phyloP scores from a whole-genome alignment of 1,140 invertebrate genomes.

The Intoshia linei region DNA sequence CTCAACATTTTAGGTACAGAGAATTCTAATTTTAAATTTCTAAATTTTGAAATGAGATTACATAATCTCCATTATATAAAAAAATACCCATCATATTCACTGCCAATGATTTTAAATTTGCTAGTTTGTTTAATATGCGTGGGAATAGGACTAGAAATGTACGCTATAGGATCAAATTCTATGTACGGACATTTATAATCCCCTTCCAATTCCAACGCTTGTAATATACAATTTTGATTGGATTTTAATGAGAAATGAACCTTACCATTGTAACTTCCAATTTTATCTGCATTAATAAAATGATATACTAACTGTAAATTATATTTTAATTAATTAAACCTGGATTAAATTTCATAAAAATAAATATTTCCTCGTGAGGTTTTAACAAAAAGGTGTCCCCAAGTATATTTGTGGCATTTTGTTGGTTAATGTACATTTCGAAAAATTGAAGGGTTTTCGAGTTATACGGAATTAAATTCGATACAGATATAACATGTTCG shows the following conservation, averaged over 20 bases:
- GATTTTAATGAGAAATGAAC: conserved; percentile 17
- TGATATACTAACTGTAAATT: neutral
- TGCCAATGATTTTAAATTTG: conserved; percentile 13
- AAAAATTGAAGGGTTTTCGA: neutral
- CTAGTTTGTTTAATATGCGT: conserved; percentile 12
- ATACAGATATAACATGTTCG: too few species aligned
- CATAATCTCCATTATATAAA: neutral
- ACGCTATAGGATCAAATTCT: conserved; percentile 17
- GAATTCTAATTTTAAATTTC: neutral
- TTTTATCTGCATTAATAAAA: conserved; percentile 9
- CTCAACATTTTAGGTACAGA: conserved; percentile 1
- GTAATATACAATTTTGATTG: too few species aligned
- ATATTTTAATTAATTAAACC: neutral
- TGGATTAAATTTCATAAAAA: too few species aligned
- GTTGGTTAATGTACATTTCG: neutral
- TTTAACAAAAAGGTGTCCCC: too few species aligned
- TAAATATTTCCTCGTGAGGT: too few species aligned
- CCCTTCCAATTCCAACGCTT: too few species aligned
- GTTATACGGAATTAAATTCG: too few species aligned
- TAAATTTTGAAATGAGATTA: neutral
- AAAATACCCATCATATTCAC: conserved; percentile 14
- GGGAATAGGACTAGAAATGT: conserved; percentile 18
- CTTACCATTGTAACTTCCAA: conserved; percentile 11
- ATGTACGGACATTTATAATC: conserved; percentile 14
- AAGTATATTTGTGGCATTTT: neutral